These are phyloP conservation scores for Distichodus sexfasciatus DNA, from an alignment of 2,797 vertebrate genomes.

Conservation along the genomic window DNA sequence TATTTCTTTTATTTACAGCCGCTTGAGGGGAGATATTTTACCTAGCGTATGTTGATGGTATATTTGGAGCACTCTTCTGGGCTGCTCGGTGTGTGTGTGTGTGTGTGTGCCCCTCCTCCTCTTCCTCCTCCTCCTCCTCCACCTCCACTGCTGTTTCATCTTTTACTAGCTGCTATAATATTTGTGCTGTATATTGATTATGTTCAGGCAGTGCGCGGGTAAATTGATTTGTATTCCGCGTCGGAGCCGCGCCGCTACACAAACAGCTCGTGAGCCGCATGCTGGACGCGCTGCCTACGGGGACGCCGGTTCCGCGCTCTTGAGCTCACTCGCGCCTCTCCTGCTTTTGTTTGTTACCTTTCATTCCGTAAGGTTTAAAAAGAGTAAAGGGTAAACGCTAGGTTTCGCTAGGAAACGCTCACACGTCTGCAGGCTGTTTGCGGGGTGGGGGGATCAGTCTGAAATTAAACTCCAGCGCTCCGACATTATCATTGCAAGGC, in stretches of 20 bases:
- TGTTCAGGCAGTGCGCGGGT: conserved; percentile 19
- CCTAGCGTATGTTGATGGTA: too few species aligned
- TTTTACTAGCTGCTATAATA: conserved; percentile 32
- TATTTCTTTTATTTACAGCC: too few species aligned
- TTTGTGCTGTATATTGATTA: conserved; percentile 37
- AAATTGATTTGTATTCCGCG: conserved; percentile 49
- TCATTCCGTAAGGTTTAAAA: background rate
- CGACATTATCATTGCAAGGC: conserved; percentile 13
- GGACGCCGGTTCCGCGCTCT: too few species aligned
- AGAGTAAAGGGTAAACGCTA: background rate
- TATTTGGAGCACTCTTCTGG: too few species aligned
- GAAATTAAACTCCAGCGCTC: conserved; percentile 15
- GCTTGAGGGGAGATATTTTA: too few species aligned
- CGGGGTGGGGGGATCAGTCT: conserved; percentile 5
- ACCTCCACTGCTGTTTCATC: conserved; percentile 22
- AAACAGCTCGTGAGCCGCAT: conserved; percentile 31
- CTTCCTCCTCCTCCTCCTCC: background rate
- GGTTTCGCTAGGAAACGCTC: background rate
- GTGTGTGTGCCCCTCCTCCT: too few species aligned
- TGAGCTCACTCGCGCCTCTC: background rate
- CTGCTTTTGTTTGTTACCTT: conserved; percentile 8
- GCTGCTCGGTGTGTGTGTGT: too few species aligned
- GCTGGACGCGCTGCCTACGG: background rate
- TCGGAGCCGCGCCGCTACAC: conserved; percentile 13
- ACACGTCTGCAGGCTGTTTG: background rate